Evolutionary conservation across 2,888 invertebrate species (phyloP).

Genomic region (Pyrgus malvae): DNA sequence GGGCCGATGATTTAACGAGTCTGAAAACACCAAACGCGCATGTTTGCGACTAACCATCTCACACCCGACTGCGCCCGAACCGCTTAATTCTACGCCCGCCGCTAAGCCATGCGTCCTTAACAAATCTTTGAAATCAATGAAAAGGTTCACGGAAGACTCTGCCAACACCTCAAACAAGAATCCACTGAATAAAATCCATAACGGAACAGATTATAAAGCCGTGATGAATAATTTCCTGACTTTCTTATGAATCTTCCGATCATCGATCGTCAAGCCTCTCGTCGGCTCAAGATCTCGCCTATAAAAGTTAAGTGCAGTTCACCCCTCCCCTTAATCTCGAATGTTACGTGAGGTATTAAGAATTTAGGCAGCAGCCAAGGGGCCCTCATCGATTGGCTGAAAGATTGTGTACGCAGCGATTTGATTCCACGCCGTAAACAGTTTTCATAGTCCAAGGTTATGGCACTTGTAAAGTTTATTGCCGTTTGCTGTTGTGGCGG

Average conservation of each 20-base stretch:
- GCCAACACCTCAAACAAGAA: too few species aligned
- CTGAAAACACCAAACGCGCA: too few species aligned
- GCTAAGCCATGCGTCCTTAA: too few species aligned
- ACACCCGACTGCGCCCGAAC: too few species aligned
- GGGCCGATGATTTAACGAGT: too few species aligned
- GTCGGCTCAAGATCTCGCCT: slow-evolving; percentile 51
- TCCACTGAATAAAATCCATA: too few species aligned
- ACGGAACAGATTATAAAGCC: slow-evolving; percentile 2
- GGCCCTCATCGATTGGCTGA: slow-evolving; percentile 50
- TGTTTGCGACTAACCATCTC: too few species aligned
- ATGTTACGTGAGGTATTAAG: slow-evolving; percentile 81
- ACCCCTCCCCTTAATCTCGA: slow-evolving; percentile 64
- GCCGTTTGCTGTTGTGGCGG: too few species aligned
- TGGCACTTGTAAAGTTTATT: not conserved
- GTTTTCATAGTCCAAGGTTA: slow-evolving; percentile 32
- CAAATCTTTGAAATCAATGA: too few species aligned
- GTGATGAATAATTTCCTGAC: slow-evolving; percentile 13
- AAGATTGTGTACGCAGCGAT: slow-evolving; percentile 35
- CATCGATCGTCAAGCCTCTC: slow-evolving; percentile 56
- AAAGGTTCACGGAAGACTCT: too few species aligned
- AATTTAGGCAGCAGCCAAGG: slow-evolving; percentile 65
- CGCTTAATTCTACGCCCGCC: too few species aligned
- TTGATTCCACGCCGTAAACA: slow-evolving; percentile 33
- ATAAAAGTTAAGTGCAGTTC: slow-evolving; percentile 72
- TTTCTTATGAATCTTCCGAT: slow-evolving; percentile 24